Conservation (phyloP, 30 jellyfish, hydroid and myxozoan genomes). For the Chironex yamaguchii region DNA sequence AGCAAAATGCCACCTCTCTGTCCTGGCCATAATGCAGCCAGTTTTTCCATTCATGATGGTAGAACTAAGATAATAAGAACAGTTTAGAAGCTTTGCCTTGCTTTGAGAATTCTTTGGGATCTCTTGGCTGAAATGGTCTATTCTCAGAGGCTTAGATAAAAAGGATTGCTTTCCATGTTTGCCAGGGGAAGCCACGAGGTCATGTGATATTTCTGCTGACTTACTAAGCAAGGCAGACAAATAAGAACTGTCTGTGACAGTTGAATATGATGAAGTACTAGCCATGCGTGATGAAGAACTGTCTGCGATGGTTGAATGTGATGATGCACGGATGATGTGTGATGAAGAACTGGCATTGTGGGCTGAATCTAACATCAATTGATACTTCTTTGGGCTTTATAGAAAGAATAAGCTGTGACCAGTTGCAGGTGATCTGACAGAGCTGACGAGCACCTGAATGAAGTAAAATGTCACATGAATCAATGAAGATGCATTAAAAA, state of each 20-base stretch:
- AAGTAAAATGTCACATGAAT: too few species aligned
- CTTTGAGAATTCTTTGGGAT: too few species aligned
- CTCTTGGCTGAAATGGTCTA: too few species aligned
- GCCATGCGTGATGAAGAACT: background rate
- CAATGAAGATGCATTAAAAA: too few species aligned
- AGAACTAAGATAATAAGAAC: background rate
- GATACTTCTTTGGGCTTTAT: background rate
- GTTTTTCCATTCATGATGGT: background rate
- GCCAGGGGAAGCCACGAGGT: background rate
- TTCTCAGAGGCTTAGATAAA: background rate
- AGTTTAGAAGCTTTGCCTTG: background rate
- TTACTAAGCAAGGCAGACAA: background rate
- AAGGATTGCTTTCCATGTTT: background rate
- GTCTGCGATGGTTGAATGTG: background rate
- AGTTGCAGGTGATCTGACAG: background rate
- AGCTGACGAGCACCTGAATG: too few species aligned
- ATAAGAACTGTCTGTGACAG: background rate
- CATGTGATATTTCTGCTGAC: background rate
- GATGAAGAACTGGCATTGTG: too few species aligned
- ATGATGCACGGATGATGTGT: too few species aligned
- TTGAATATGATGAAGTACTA: background rate
- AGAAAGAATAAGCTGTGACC: background rate
- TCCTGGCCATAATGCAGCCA: background rate
- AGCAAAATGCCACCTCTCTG: background rate
- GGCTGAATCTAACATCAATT: background rate